These are phyloP conservation scores for Gracilinanus agilis DNA, from an alignment of 2,113 vertebrate genomes.

Conservation along the genomic window DNA sequence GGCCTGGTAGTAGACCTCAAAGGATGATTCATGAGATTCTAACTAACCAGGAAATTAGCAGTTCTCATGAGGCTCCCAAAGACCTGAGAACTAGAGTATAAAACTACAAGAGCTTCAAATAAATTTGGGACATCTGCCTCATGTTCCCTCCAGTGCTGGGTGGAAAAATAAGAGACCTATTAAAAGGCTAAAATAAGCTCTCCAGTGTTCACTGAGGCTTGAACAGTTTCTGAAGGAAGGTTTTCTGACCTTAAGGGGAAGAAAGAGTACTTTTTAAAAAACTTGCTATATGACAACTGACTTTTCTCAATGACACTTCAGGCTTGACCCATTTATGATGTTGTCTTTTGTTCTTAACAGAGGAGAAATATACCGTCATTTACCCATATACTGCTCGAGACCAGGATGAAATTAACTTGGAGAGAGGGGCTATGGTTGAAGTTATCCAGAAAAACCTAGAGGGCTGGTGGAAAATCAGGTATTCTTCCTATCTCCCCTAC, in stretches of 20 bases:
- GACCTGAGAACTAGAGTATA: background rate
- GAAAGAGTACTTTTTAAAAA: background rate
- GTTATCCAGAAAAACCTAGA: conserved; percentile 99
- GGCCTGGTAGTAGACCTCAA: background rate
- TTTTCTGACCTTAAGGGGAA: background rate
- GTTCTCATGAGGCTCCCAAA: background rate
- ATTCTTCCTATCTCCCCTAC: conserved; percentile 5
- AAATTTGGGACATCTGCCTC: background rate
- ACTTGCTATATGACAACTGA: background rate
- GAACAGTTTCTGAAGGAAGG: background rate
- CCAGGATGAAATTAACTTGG: conserved; percentile 96
- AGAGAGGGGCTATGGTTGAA: conserved; percentile 94
- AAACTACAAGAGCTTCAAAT: background rate
- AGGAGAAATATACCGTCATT: conserved; percentile 96
- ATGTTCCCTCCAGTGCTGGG: background rate
- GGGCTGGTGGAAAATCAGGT: conserved; percentile 99
- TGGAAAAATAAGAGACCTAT: background rate
- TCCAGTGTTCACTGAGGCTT: background rate
- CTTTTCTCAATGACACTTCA: background rate
- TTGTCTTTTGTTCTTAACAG: conserved; percentile 81
- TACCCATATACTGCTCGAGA: conserved; percentile 95
- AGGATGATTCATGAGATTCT: background rate
- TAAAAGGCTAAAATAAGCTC: background rate
- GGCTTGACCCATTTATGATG: background rate
- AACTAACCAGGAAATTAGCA: background rate